Conservation (phyloP, 2,113 vertebrate genomes). For the Antennarius striatus region DNA sequence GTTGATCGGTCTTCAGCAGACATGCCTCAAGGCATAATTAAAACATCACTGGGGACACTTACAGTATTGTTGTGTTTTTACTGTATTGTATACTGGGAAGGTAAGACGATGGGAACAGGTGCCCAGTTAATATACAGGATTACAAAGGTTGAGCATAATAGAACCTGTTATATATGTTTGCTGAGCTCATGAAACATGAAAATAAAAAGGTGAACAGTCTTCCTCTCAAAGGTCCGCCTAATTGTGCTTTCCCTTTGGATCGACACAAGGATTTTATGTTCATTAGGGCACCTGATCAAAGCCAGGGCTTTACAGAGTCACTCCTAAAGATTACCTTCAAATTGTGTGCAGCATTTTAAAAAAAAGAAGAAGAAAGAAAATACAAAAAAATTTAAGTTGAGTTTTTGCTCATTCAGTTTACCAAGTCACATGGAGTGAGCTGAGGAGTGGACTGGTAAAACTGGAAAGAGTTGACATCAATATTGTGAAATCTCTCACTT, state of each 20-base stretch:
- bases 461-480: constrained; percentile 17
- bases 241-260: constrained; percentile 53
- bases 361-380: not conserved
- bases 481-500: constrained; percentile 8
- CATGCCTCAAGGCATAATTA: constrained; percentile 39
- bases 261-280: constrained; percentile 64
- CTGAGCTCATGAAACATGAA: constrained; percentile 8
- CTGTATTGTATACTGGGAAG: constrained; percentile 19
- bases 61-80: constrained; percentile 33
- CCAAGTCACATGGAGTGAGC: constrained; percentile 7
- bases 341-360: constrained; percentile 20
- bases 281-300: constrained; percentile 69
- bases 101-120: constrained; percentile 4
- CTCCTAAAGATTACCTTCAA: constrained; percentile 64
- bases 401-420: no score
- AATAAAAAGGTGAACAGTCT: constrained; percentile 15
- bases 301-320: constrained; percentile 22
- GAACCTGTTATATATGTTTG: constrained; percentile 5
- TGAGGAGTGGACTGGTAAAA: constrained; percentile 21
- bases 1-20: constrained; percentile 17
- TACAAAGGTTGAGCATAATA: constrained; percentile 4
- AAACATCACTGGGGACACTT: constrained; percentile 27
- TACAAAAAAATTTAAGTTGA: constrained; percentile 30
- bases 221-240: constrained; percentile 6
- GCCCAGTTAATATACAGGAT: constrained; percentile 30